Percentiles rank a stretch among this genome's conserved stretches.
Conservation (phyloP, 2,113 vertebrate genomes). For the Sigmodon hispidus region DNA sequence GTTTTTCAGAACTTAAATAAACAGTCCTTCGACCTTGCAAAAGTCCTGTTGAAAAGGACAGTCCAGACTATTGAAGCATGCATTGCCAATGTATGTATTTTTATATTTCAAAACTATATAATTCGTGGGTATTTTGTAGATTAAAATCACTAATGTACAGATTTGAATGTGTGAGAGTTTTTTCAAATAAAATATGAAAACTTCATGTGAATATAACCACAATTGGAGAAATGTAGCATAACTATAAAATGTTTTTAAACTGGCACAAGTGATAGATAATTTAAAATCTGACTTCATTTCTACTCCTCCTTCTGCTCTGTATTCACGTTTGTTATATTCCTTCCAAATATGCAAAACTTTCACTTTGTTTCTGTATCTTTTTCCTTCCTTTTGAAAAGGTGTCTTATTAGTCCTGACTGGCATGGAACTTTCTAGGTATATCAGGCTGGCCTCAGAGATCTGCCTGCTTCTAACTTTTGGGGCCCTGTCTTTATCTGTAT, state of each 20-base stretch:
- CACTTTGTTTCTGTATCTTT: not conserved
- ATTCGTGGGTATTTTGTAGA: slow-evolving; percentile 28
- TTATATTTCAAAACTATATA: slow-evolving; percentile 3
- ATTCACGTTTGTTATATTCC: not conserved
- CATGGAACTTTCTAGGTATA: not conserved
- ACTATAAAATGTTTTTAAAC: slow-evolving; percentile 33
- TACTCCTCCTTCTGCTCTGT: not conserved
- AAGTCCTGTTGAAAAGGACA: slow-evolving; percentile 97
- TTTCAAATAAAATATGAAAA: slow-evolving; percentile 36
- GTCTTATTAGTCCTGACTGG: not conserved
- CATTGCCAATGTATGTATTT: slow-evolving; percentile 95
- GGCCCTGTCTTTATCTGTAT: not conserved
- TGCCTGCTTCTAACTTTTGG: not conserved
- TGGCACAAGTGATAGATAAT: not conserved
- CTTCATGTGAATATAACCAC: not conserved
- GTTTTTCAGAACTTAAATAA: slow-evolving; percentile 97
- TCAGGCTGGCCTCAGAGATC: not conserved
- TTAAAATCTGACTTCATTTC: not conserved
- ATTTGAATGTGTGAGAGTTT: not conserved
- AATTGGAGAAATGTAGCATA: not conserved
- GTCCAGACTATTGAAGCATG: slow-evolving; percentile 98
- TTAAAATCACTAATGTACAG: not conserved
- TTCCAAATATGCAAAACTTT: not conserved
- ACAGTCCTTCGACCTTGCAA: slow-evolving; percentile 98
- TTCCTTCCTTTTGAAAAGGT: not conserved